Evolutionary conservation across 1,140 invertebrate genomes (phyloP).

Genomic region (Drosophila burlai): DNA sequence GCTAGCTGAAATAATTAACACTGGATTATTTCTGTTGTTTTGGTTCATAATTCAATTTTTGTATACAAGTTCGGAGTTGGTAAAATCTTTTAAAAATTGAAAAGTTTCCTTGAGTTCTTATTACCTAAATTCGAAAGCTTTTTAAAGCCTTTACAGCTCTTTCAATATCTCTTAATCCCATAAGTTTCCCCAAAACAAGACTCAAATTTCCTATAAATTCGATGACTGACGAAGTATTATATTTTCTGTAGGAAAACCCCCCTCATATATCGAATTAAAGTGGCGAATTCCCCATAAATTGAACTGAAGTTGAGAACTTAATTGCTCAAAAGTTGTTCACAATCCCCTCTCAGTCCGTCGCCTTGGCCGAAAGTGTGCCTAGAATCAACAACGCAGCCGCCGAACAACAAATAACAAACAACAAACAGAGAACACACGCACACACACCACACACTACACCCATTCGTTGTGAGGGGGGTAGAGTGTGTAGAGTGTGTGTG

Average conservation of each 20-base stretch:
- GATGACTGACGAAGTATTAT: constrained; percentile 1
- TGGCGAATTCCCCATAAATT: constrained; percentile 21
- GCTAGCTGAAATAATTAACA: constrained; percentile 29
- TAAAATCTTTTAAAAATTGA: background rate
- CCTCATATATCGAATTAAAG: constrained; percentile 39
- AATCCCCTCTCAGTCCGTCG: constrained; percentile 6
- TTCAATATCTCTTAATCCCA: background rate
- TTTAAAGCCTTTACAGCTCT: background rate
- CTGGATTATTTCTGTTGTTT: background rate
- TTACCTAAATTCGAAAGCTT: background rate
- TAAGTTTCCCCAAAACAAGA: background rate
- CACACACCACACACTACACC: constrained; percentile 38
- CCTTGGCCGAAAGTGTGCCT: constrained; percentile 23
- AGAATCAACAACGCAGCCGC: constrained; percentile 20
- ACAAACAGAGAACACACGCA: constrained; percentile 13
- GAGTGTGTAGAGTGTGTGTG: background rate
- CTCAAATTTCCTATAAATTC: background rate
- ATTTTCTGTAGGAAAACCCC: background rate
- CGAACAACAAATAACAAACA: constrained; percentile 29
- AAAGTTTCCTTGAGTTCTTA: background rate
- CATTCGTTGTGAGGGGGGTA: constrained; percentile 10
- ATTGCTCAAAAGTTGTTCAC: constrained; percentile 46
- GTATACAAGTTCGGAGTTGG: background rate
- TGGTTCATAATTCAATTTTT: background rate
- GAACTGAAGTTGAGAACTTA: constrained; percentile 44